Conservation (phyloP, 1,140 invertebrate species). For the Diorhabda carinulata region DNA sequence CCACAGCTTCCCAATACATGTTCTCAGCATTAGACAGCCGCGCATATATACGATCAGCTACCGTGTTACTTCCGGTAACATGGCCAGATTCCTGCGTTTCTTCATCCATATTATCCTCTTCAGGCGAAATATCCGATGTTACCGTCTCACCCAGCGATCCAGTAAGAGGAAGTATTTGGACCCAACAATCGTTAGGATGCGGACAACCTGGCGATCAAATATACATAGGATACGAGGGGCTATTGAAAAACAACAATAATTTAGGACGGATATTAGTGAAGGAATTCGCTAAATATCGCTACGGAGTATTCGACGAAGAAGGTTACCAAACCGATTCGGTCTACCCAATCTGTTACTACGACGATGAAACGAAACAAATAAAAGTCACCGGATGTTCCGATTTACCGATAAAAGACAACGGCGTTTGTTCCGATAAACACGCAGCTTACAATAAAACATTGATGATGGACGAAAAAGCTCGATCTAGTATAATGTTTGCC, state of each 20-base stretch:
- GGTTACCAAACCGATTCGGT: constrained; percentile 57
- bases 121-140: constrained; percentile 52
- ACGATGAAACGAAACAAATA: constrained; percentile 44
- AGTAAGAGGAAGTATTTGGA: constrained; percentile 54
- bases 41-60: constrained; percentile 52
- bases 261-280: constrained; percentile 49
- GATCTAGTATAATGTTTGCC: constrained; percentile 57
- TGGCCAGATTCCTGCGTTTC: constrained; percentile 54
- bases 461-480: constrained; percentile 49
- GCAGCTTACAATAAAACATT: constrained; percentile 42
- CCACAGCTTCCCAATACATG: constrained; percentile 51
- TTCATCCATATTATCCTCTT: constrained; percentile 41
- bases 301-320: constrained; percentile 67
- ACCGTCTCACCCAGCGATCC: constrained; percentile 52
- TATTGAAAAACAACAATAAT: constrained; percentile 34
- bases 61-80: constrained; percentile 53
- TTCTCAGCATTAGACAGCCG: constrained; percentile 54
- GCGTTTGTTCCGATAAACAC: constrained; percentile 39
- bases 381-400: constrained; percentile 53
- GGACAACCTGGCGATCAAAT: constrained; percentile 59
- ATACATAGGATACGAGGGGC: constrained; percentile 49
- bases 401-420: constrained; percentile 48
- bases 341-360: constrained; percentile 55
- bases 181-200: constrained; percentile 58
- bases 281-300: constrained; percentile 65